Conservation (phyloP, 2,888 invertebrate species). For the Chrysina gloriosa region DNA sequence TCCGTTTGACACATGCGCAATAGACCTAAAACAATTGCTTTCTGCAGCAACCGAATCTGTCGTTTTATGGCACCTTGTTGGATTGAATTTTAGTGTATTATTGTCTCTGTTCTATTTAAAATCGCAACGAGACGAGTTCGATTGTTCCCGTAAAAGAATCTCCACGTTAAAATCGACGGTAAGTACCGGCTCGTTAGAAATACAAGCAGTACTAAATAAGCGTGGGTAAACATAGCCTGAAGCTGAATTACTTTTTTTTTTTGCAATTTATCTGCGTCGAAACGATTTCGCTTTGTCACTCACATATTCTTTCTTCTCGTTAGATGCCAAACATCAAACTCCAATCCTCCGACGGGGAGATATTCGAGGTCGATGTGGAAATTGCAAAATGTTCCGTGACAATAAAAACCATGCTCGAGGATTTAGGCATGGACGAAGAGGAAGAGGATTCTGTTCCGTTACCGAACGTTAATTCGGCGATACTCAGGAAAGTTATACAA, state of each 20-base stretch:
- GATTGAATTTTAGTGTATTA: background rate
- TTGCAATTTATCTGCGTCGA: too few species aligned
- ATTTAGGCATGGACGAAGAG: constrained; percentile 90
- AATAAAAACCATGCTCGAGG: constrained; percentile 98
- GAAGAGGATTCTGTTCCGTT: constrained; percentile 96
- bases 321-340: constrained; percentile 95
- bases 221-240: too few species aligned
- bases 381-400: constrained; percentile 98
- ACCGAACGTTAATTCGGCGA: constrained; percentile 97
- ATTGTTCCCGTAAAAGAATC: background rate
- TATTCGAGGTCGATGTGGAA: constrained; percentile 95
- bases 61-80: too few species aligned
- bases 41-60: too few species aligned
- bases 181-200: background rate
- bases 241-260: too few species aligned
- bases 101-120: constrained; percentile 17
- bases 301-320: constrained; percentile 37
- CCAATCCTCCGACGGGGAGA: constrained; percentile 94
- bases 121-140: background rate
- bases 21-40: too few species aligned
- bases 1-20: too few species aligned
- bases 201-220: background rate
- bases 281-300: too few species aligned
- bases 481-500: constrained; percentile 92
- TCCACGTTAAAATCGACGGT: background rate